phyloP scores from a whole-genome alignment of 1,140 invertebrate species.

The Mactra quadrangularis region DNA sequence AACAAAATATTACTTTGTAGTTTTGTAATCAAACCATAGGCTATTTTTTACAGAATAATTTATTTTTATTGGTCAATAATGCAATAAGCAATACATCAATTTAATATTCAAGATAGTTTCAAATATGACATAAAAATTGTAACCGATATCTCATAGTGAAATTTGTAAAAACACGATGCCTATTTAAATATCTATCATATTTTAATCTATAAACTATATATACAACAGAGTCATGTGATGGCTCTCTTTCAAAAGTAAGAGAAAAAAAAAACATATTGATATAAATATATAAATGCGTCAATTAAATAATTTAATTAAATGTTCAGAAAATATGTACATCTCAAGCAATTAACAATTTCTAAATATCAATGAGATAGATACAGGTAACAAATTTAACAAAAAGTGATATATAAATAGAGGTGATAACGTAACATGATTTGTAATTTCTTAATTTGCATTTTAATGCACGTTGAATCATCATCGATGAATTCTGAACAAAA shows the following conservation, averaged over 20 bases:
- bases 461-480: too few species aligned
- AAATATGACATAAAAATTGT: not conserved
- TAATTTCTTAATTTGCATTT: too few species aligned
- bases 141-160: not conserved
- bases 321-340: constrained; percentile 47
- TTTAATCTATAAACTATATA: not conserved
- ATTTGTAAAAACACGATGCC: not conserved
- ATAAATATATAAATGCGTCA: constrained; percentile 42
- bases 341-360: constrained; percentile 31
- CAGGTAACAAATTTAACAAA: constrained; percentile 43
- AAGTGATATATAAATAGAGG: constrained; percentile 30
- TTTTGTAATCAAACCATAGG: too few species aligned
- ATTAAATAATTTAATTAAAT: constrained; percentile 49
- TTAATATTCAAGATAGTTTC: not conserved
- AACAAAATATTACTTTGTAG: too few species aligned
- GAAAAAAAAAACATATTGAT: constrained; percentile 31
- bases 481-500: too few species aligned
- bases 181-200: too few species aligned
- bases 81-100: not conserved
- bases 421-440: constrained; percentile 21
- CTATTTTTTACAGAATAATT: too few species aligned
- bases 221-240: constrained; percentile 21
- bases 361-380: constrained; percentile 26
- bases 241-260: not conserved
- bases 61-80: too few species aligned